Conservation (phyloP, 2,113 vertebrate species). For the Pipra filicauda region DNA sequence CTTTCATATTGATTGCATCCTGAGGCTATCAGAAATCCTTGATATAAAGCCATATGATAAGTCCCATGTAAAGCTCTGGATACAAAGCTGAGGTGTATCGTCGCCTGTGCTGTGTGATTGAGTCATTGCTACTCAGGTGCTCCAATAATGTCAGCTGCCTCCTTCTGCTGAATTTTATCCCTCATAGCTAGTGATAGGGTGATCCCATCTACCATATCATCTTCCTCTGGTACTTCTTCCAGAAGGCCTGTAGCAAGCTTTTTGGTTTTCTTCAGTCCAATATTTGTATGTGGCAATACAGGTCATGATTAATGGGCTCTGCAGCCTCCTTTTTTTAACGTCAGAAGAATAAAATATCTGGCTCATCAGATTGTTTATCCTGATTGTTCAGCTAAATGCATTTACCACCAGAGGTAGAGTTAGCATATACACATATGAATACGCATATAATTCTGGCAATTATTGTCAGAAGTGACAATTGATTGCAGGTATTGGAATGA, state of each 20-base stretch:
- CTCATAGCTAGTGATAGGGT: not conserved
- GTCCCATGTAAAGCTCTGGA: not conserved
- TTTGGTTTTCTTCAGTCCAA: slow-evolving; percentile 50
- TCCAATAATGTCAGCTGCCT: not conserved
- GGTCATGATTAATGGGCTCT: slow-evolving; percentile 60
- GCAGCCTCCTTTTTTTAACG: slow-evolving; percentile 48
- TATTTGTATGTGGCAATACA: slow-evolving; percentile 34
- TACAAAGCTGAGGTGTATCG: not conserved
- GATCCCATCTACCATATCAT: not conserved
- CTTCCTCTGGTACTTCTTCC: slow-evolving; percentile 21
- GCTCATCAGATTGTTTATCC: slow-evolving; percentile 13
- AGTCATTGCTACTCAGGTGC: not conserved
- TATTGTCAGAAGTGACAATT: slow-evolving; percentile 72
- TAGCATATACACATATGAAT: slow-evolving; percentile 36
- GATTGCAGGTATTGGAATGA: slow-evolving; percentile 75
- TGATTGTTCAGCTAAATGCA: slow-evolving; percentile 62
- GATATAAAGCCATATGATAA: not conserved
- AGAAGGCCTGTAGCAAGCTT: not conserved
- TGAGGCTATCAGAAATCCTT: slow-evolving; percentile 22
- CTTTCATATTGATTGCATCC: slow-evolving; percentile 18
- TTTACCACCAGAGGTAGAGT: slow-evolving; percentile 47
- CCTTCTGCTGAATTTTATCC: slow-evolving; percentile 26
- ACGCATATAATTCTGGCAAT: slow-evolving; percentile 44
- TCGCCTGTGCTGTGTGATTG: not conserved
- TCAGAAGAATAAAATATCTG: slow-evolving; percentile 59